Conservation (phyloP, 2,888 invertebrate genomes). For the Xanthia togata region DNA sequence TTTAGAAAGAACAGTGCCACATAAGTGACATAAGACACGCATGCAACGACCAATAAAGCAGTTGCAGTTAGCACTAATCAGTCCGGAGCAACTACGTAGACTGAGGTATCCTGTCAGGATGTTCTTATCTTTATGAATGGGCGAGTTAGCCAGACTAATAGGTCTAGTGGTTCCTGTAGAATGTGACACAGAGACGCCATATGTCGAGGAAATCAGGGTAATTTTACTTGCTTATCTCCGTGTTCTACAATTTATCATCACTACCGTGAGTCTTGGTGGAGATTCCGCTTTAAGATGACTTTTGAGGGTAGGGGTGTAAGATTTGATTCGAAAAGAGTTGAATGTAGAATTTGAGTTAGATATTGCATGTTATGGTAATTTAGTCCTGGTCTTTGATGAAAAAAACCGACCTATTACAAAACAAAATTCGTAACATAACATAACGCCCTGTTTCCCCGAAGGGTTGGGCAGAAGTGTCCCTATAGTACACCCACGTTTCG, state of each 20-base stretch:
- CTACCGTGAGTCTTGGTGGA: neutral
- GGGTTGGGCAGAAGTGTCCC: too few species aligned
- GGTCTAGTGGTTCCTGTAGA: slow-evolving; percentile 43
- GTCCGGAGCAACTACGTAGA: slow-evolving; percentile 30
- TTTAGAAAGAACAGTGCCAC: slow-evolving; percentile 11
- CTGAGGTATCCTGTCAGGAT: slow-evolving; percentile 58
- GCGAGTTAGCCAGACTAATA: slow-evolving; percentile 47
- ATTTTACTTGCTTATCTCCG: slow-evolving; percentile 50
- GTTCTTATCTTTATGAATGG: slow-evolving; percentile 50
- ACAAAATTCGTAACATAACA: too few species aligned
- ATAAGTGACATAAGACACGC: neutral
- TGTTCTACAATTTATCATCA: slow-evolving; percentile 40
- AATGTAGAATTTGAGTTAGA: neutral
- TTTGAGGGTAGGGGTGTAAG: neutral
- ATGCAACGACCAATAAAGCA: slow-evolving; percentile 20
- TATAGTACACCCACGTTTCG: too few species aligned
- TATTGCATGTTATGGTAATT: neutral
- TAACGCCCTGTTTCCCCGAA: too few species aligned
- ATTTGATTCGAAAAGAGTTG: neutral
- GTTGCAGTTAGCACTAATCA: slow-evolving; percentile 33
- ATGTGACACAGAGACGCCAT: slow-evolving; percentile 40
- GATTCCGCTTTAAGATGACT: neutral
- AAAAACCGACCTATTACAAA: neutral
- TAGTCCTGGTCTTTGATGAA: neutral
- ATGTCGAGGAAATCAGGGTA: slow-evolving; percentile 46